Percentiles rank a stretch among this genome's conserved stretches.
phyloP scores from a whole-genome alignment of 1,140 invertebrate species.

The Phymorhynchus buccinoides region DNA sequence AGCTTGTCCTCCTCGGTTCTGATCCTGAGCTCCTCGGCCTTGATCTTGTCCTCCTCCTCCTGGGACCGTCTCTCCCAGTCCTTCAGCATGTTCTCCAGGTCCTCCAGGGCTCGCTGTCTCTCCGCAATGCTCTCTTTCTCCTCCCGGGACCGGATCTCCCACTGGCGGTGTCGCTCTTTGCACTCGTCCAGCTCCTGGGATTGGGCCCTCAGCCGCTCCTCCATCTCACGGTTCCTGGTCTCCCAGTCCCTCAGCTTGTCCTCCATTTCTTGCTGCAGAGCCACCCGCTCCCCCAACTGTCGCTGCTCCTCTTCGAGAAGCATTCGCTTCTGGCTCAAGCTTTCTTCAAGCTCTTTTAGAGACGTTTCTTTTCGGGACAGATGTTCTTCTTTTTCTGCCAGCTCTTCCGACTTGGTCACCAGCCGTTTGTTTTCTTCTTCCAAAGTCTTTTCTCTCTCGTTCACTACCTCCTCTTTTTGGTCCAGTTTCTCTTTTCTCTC shows the following conservation, averaged over 20 bases:
- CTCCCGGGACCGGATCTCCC: background rate
- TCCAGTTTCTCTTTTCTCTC: background rate
- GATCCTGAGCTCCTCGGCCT: background rate
- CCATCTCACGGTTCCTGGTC: background rate
- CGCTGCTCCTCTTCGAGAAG: background rate
- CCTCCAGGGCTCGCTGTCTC: background rate
- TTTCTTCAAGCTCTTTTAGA: background rate
- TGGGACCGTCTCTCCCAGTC: background rate
- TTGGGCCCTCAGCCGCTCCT: background rate
- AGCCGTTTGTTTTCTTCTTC: background rate
- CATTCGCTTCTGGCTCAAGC: background rate
- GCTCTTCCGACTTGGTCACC: background rate
- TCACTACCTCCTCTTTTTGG: background rate
- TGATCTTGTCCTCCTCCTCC: background rate
- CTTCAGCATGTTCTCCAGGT: background rate
- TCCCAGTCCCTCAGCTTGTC: background rate
- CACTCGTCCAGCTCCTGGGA: background rate
- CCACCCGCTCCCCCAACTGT: background rate
- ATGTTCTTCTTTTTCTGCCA: background rate
- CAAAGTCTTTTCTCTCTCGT: background rate
- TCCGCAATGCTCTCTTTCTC: conserved; percentile 1
- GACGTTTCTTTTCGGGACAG: background rate
- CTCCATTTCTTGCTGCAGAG: background rate
- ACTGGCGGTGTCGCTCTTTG: background rate
- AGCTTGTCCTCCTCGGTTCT: background rate